Conservation (phyloP, 2,113 vertebrate species). For the Pitta sordida region DNA sequence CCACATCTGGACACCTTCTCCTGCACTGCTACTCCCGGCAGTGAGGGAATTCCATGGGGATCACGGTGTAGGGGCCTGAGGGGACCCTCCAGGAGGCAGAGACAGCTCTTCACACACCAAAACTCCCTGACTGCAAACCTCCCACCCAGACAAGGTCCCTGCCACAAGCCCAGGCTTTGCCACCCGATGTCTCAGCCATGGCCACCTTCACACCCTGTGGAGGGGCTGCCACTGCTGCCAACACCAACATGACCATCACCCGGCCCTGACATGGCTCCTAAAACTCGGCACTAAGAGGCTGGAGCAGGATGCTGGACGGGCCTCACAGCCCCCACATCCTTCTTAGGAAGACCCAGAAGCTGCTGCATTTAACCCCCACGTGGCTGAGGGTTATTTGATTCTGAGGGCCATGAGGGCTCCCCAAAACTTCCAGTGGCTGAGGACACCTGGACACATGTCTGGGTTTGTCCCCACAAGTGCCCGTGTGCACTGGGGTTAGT, state of each 20-base stretch:
- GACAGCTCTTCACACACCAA: neutral
- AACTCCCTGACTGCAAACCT: accelerated
- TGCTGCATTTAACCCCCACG: neutral
- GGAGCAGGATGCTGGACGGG: neutral
- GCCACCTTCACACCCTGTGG: neutral
- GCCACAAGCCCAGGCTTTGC: neutral
- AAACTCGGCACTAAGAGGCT: neutral
- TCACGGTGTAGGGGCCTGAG: too few species aligned
- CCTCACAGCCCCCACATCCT: neutral
- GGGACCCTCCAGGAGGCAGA: neutral
- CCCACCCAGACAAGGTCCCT: neutral
- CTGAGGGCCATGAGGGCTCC: neutral
- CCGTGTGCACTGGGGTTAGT: neutral
- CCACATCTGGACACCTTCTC: neutral
- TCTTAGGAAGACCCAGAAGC: neutral
- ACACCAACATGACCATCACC: neutral
- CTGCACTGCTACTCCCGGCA: neutral
- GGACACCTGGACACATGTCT: neutral
- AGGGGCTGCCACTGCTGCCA: accelerated
- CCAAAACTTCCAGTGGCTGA: neutral
- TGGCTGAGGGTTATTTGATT: neutral
- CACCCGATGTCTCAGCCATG: neutral
- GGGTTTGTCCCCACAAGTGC: neutral
- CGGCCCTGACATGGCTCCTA: accelerated
- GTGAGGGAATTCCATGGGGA: neutral